phyloP scores from a whole-genome alignment of 2,888 invertebrate genomes.

The Daptonema setosum region DNA sequence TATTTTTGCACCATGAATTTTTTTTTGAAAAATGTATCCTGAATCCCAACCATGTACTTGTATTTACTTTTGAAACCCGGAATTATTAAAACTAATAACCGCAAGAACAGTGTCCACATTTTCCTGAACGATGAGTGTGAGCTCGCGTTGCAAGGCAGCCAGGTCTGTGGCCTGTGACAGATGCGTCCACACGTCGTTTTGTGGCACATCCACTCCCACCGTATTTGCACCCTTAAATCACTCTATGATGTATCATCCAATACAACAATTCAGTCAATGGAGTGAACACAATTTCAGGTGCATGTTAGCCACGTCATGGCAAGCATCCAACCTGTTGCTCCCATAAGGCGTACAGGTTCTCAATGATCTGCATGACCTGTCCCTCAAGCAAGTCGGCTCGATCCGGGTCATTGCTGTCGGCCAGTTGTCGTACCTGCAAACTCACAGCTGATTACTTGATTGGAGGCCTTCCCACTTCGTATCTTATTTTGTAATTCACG shows the following conservation, averaged over 20 bases:
- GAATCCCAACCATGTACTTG: too few relatives aligned
- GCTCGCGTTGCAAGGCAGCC: conserved; percentile 18
- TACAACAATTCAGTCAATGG: too few relatives aligned
- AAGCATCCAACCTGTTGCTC: background rate
- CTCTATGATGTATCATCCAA: too few relatives aligned
- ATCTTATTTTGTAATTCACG: too few relatives aligned
- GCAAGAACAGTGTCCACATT: conserved; percentile 25
- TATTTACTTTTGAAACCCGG: too few relatives aligned
- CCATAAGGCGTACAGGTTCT: conserved; percentile 21
- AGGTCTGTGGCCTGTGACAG: conserved; percentile 20
- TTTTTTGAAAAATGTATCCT: too few relatives aligned
- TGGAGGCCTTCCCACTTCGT: too few relatives aligned
- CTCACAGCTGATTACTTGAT: background rate
- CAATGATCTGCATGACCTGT: conserved; percentile 24
- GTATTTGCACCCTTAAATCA: background rate
- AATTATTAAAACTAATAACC: conserved; percentile 14
- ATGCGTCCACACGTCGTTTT: conserved; percentile 17
- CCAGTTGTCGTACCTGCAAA: conserved; percentile 15
- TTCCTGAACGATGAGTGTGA: conserved; percentile 21
- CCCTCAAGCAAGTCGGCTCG: conserved; percentile 24
- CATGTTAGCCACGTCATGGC: too few relatives aligned
- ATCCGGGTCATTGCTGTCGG: conserved; percentile 18
- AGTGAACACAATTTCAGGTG: too few relatives aligned
- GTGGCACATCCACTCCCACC: too few relatives aligned
- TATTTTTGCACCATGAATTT: too few relatives aligned